Evolutionary conservation across 92 coral and sea anemone genomes (phyloP).

Genomic region (Epizoanthus illoricatus): DNA sequence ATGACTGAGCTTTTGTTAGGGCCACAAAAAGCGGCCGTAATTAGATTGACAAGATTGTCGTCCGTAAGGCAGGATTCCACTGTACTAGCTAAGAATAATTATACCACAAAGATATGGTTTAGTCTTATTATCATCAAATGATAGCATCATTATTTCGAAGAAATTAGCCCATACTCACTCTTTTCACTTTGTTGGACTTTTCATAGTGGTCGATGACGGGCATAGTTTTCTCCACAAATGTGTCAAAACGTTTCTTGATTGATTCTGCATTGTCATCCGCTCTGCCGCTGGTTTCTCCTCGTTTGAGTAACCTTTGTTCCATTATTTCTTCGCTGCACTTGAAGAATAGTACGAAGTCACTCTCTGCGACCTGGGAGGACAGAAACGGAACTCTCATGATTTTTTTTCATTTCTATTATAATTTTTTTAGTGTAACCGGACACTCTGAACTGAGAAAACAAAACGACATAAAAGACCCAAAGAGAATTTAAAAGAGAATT

Average conservation of each 20-base stretch:
- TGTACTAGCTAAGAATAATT: too few species aligned
- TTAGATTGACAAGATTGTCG: too few species aligned
- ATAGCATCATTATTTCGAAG: too few species aligned
- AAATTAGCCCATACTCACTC: conserved; percentile 49
- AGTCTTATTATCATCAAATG: too few species aligned
- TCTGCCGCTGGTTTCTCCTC: conserved; percentile 90
- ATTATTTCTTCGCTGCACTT: conserved; percentile 91
- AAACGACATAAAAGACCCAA: background rate
- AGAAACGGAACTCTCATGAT: background rate
- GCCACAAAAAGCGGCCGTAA: too few species aligned
- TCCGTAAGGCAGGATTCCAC: too few species aligned
- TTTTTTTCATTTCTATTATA: background rate
- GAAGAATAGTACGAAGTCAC: conserved; percentile 86
- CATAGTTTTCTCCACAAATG: conserved; percentile 83
- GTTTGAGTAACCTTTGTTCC: conserved; percentile 84
- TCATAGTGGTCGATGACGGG: conserved; percentile 92
- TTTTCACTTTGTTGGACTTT: conserved; percentile 69
- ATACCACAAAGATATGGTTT: too few species aligned
- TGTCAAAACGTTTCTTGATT: conserved; percentile 87
- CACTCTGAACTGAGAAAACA: background rate
- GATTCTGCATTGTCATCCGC: conserved; percentile 91
- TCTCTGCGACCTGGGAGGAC: conserved; percentile 70
- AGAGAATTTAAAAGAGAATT: background rate
- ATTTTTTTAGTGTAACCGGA: background rate
- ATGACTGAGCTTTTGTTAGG: too few species aligned